A percentile compares a stretch with the other conserved stretches of the same genome.
Evolutionary conservation across 2,888 invertebrate species (phyloP).

Genomic region (Plebejus argus): DNA sequence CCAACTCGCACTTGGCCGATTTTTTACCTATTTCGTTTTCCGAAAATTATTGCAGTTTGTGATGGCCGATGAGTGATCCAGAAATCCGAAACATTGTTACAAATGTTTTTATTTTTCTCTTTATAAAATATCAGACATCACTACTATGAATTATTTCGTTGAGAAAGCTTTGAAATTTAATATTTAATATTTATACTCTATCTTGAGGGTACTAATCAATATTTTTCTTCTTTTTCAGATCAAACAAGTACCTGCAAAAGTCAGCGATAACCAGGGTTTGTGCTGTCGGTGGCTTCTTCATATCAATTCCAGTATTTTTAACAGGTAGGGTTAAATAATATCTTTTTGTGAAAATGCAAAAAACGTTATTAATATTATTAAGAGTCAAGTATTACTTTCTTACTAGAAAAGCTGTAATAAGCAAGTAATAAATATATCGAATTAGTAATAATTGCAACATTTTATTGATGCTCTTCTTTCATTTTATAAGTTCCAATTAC

Average conservation of each 20-base stretch:
- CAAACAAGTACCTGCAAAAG: slow-evolving; percentile 95
- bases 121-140: no score
- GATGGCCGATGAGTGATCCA: no score
- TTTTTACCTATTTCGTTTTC: no score
- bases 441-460: not conserved
- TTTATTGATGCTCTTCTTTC: not conserved
- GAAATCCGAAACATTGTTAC: no score
- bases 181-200: no score
- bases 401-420: not conserved
- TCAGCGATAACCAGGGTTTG: slow-evolving; percentile 94
- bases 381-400: not conserved
- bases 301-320: slow-evolving; percentile 96
- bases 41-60: no score
- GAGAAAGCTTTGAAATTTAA: no score
- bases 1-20: no score
- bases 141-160: no score
- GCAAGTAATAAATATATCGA: not conserved
- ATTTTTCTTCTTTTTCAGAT: slow-evolving; percentile 85
- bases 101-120: no score
- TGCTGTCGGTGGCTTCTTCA: slow-evolving; percentile 95
- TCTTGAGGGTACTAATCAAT: no score
- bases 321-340: slow-evolving; percentile 84
- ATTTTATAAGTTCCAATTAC: not conserved
- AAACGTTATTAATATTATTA: no score
- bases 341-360: not conserved